A percentile compares a stretch with the other conserved stretches of the same genome.
Evolutionary conservation across 2,797 vertebrate species (phyloP).

Genomic region (Macropodus opercularis): DNA sequence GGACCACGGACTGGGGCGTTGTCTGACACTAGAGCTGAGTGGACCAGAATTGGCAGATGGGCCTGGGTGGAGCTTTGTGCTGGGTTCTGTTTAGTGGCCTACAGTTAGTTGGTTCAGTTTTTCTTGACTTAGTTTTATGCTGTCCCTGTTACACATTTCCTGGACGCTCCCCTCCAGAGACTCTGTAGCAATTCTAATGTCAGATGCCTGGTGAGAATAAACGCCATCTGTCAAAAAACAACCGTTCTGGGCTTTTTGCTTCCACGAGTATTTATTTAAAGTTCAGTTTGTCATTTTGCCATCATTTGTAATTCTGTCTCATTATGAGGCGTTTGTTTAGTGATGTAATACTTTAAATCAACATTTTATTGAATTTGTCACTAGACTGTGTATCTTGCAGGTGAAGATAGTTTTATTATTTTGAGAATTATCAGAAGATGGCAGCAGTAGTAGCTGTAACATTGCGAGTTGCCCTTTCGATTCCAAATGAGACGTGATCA

Average conservation of each 20-base stretch:
- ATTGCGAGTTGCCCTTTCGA: too few species aligned
- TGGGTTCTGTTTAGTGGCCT: slow-evolving; percentile 46
- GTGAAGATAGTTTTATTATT: background rate
- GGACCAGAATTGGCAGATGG: slow-evolving; percentile 39
- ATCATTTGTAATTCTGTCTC: background rate
- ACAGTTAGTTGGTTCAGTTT: slow-evolving; percentile 16
- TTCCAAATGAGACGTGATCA: too few species aligned
- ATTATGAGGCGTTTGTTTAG: too few species aligned
- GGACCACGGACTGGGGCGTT: slow-evolving; percentile 49
- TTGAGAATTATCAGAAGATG: slow-evolving; percentile 35
- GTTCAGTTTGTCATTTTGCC: background rate
- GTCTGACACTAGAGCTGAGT: slow-evolving; percentile 34
- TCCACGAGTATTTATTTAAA: background rate
- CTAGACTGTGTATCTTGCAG: background rate
- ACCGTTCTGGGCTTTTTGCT: slow-evolving; percentile 6
- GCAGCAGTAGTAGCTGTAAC: slow-evolving; percentile 35
- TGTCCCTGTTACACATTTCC: slow-evolving; percentile 61
- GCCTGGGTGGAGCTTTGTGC: slow-evolving; percentile 24
- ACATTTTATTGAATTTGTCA: too few species aligned
- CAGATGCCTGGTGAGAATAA: slow-evolving; percentile 84
- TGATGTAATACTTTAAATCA: too few species aligned
- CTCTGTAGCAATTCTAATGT: slow-evolving; percentile 82
- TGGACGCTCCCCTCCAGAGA: slow-evolving; percentile 48
- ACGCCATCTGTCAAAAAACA: slow-evolving; percentile 83
- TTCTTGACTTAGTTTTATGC: slow-evolving; percentile 46